Percentiles rank a stretch among this genome's conserved stretches.
These are phyloP conservation scores for Thymelicus acteon DNA, from an alignment of 2,888 invertebrate genomes.

Conservation along the genomic window DNA sequence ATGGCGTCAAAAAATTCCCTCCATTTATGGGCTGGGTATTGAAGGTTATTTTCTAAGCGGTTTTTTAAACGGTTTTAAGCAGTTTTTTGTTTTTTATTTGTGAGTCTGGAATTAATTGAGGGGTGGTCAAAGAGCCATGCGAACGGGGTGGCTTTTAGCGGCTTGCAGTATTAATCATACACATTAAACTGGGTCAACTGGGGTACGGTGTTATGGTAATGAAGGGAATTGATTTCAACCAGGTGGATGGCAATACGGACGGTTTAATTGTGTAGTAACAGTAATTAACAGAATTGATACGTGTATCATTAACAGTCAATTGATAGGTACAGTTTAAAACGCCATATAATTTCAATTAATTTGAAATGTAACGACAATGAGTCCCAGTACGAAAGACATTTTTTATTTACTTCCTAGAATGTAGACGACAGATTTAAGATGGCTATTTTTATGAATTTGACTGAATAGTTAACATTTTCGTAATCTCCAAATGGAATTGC, in stretches of 20 bases:
- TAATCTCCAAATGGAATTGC: too few species aligned
- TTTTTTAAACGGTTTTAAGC: slow-evolving; percentile 38
- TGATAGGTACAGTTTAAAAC: too few species aligned
- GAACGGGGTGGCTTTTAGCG: slow-evolving; percentile 30
- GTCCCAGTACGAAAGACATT: too few species aligned
- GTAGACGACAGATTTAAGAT: too few species aligned
- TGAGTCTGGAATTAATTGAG: slow-evolving; percentile 40
- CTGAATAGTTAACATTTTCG: too few species aligned
- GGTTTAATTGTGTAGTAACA: slow-evolving; percentile 16
- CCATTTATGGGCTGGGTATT: slow-evolving; percentile 63
- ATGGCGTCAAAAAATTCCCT: slow-evolving; percentile 67
- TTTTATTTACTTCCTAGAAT: too few species aligned
- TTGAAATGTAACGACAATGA: too few species aligned
- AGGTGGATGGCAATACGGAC: slow-evolving; percentile 6
- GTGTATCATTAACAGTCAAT: not conserved
- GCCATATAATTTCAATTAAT: too few species aligned
- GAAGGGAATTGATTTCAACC: slow-evolving; percentile 30
- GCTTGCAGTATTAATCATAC: slow-evolving; percentile 38
- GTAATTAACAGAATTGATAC: not conserved
- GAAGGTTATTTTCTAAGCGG: slow-evolving; percentile 53
- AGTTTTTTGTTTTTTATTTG: slow-evolving; percentile 51
- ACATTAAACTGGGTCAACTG: slow-evolving; percentile 31
- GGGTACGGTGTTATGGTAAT: slow-evolving; percentile 32
- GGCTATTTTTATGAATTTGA: too few species aligned
- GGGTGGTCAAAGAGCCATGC: slow-evolving; percentile 51